Base-by-base conservation (phyloP, 2,888 invertebrate genomes). In the Acanthopleura granulata region DNA sequence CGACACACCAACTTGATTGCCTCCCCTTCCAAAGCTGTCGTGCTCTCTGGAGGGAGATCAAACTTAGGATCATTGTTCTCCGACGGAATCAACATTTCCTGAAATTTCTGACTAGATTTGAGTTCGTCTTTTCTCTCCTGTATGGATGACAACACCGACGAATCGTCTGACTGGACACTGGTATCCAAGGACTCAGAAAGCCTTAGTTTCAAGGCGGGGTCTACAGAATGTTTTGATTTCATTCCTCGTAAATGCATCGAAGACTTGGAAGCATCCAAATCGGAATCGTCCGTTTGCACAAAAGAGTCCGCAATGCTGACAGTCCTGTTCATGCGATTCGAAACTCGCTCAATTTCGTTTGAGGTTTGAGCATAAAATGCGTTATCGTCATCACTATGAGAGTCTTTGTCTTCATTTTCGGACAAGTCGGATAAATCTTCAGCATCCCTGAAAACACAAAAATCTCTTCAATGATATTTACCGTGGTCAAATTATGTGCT, bases 391-490 rank as follows among this genome's bases (percentile, higher is more conserved):
- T 81, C 81, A 25, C 82, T 82, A 4, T 75, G 70, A 62, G 78
- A 79, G 70, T 81, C 79, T 22, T 82, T 82, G 16, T 74, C 78
- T 15, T 82, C 81, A 66, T 83, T 81, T 15, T 88, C 87, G 0
- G 88, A 86, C 74, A 88, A 77, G 75, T 89, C 89, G 0, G 87
- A 87, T 74, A 89, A 76, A 74, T 88, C 85, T 72, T 87, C 87
- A n/a, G 83, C 83, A 79, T 85, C 85, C 72, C 88, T 88, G 81
- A 18, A 66, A 66, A 22, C 57, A 57, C 57, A 18, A 12, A 3
- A 3, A 40, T 40, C 40, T 9, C 40, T 40, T n/a, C n/a, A n/a
- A n/a, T n/a, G n/a, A n/a, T n/a, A n/a, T n/a, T n/a, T n/a, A n/a
- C n/a, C n/a, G n/a, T n/a, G n/a, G n/a, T n/a, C n/a, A n/a, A n/a